These are phyloP conservation scores for Machimus rusticus DNA, from an alignment of 2,888 invertebrate species.

Conservation along the genomic window DNA sequence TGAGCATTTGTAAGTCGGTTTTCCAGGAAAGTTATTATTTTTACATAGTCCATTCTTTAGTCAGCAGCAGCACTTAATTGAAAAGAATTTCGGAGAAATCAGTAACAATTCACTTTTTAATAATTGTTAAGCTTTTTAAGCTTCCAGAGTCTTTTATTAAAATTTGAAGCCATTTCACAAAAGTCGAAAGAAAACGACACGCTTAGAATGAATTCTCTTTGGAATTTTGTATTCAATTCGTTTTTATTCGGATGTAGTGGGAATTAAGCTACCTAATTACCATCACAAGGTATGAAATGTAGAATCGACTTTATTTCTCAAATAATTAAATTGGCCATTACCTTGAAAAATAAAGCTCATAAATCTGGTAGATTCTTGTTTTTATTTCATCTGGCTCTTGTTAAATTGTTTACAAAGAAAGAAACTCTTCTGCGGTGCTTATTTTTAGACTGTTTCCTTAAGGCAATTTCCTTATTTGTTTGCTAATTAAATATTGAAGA, in stretches of 20 bases:
- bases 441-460: not conserved
- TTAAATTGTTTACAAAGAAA: not conserved
- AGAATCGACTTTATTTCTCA: too few species aligned
- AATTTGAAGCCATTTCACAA: not conserved
- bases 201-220: too few species aligned
- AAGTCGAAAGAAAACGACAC: not conserved
- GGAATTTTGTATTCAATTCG: too few species aligned
- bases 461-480: not conserved
- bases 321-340: too few species aligned
- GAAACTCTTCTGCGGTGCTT: not conserved
- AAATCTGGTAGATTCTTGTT: too few species aligned
- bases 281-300: too few species aligned
- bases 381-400: not conserved
- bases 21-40: not conserved
- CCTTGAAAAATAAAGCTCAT: too few species aligned
- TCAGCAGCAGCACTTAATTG: not conserved
- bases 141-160: not conserved
- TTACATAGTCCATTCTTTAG: not conserved
- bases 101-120: not conserved
- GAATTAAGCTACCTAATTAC: too few species aligned
- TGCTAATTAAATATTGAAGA: not conserved
- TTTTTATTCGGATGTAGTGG: too few species aligned
- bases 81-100: not conserved
- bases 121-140: not conserved
- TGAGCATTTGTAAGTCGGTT: not conserved